Evolutionary conservation across 1,140 invertebrate species (phyloP).

Genomic region (Ladona fulva): DNA sequence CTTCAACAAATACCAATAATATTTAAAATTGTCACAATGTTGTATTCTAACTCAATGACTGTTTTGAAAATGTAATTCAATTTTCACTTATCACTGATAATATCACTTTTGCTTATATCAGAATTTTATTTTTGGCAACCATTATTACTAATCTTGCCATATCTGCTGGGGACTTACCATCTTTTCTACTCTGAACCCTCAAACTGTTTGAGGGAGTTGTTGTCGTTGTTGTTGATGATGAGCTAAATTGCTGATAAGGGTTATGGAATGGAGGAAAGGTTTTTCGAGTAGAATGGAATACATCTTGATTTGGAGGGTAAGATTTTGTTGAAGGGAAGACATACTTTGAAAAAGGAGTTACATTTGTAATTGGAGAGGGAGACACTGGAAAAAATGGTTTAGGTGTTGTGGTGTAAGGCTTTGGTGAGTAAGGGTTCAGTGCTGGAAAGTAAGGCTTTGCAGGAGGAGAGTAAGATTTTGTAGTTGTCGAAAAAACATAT

Average conservation of each 20-base stretch:
- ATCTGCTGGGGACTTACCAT: not conserved
- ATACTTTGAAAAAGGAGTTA: not conserved
- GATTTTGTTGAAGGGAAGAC: not conserved
- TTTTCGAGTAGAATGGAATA: not conserved
- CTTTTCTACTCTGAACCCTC: not conserved
- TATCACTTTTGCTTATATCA: too few relatives aligned
- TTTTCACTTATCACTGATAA: too few relatives aligned
- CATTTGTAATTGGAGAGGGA: not conserved
- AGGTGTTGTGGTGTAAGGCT: not conserved
- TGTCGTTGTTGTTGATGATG: not conserved
- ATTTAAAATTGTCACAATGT: too few relatives aligned
- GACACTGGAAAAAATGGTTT: not conserved
- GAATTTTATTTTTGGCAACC: too few relatives aligned
- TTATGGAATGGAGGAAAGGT: not conserved
- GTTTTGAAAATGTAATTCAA: too few relatives aligned
- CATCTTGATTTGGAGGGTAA: not conserved
- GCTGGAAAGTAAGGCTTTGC: not conserved
- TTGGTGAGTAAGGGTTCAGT: not conserved
- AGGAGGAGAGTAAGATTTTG: not conserved
- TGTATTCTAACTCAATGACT: too few relatives aligned
- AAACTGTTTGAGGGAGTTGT: not conserved
- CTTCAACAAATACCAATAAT: too few relatives aligned
- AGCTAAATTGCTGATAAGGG: not conserved
- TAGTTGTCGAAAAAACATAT: not conserved
- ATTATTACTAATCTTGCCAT: too few relatives aligned